Evolutionary conservation across 2,113 vertebrate genomes (phyloP).

Genomic region (Bostrychus sinensis): DNA sequence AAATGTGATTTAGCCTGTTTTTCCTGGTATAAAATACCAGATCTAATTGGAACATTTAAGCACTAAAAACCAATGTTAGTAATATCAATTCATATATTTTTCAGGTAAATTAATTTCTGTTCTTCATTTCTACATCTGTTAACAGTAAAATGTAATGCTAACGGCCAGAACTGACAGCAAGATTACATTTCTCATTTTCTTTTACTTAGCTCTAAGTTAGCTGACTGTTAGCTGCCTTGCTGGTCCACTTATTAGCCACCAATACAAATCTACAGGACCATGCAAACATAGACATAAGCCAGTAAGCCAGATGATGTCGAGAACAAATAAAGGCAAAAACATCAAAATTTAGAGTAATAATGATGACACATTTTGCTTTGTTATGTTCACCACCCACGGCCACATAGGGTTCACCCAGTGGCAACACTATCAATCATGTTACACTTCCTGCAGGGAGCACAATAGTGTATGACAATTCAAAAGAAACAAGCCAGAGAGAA

Average conservation of each 20-base stretch:
- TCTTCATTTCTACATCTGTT: too few relatives aligned
- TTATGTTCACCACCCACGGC: slow-evolving; percentile 15
- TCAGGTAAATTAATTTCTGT: too few relatives aligned
- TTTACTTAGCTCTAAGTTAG: too few relatives aligned
- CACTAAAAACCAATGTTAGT: neutral
- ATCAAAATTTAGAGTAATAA: slow-evolving; percentile 1
- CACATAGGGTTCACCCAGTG: slow-evolving; percentile 16
- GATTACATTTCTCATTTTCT: too few relatives aligned
- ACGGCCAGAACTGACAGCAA: too few relatives aligned
- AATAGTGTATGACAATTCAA: slow-evolving; percentile 49
- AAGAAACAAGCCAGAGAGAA: slow-evolving; percentile 26
- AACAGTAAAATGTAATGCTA: too few relatives aligned
- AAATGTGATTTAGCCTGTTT: neutral
- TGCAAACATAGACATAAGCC: too few relatives aligned
- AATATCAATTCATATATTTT: too few relatives aligned
- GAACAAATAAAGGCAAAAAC: slow-evolving; percentile 7
- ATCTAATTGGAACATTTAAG: neutral
- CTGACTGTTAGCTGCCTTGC: too few relatives aligned
- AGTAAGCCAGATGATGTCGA: too few relatives aligned
- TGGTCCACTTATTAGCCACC: too few relatives aligned
- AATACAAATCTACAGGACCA: too few relatives aligned
- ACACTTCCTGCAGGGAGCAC: slow-evolving; percentile 43
- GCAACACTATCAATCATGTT: slow-evolving; percentile 13
- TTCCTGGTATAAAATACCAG: neutral
- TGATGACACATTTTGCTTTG: slow-evolving; percentile 2